Percentiles rank a stretch among this genome's conserved stretches.
Conservation (phyloP, 2,113 vertebrate species). For the Corynorhinus townsendii region DNA sequence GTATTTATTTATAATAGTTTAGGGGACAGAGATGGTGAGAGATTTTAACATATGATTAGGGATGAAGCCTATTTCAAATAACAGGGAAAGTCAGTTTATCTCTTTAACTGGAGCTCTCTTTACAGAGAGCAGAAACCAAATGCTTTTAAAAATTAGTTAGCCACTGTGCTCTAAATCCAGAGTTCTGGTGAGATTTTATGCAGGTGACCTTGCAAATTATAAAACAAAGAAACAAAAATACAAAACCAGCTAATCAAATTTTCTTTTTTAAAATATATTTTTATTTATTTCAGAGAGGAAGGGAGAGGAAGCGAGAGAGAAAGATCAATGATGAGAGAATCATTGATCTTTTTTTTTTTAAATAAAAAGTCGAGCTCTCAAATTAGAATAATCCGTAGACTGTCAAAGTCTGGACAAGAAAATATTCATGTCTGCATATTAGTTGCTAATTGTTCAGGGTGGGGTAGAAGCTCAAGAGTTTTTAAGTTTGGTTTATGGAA, state of each 20-base stretch:
- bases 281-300: too few relatives aligned
- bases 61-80: background rate
- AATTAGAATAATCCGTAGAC: background rate
- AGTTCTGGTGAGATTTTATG: constrained; percentile 11
- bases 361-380: background rate
- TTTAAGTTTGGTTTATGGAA: constrained; percentile 1
- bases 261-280: background rate
- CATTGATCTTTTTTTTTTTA: too few relatives aligned
- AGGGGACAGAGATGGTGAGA: background rate
- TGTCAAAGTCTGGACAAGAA: background rate
- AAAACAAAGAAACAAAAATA: background rate
- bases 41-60: background rate
- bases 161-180: background rate
- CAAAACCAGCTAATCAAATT: background rate
- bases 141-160: constrained; percentile 32
- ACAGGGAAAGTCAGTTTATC: background rate
- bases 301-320: too few relatives aligned
- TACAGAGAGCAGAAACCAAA: background rate
- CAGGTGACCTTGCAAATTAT: background rate
- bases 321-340: too few relatives aligned
- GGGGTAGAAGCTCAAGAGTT: background rate
- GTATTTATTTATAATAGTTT: background rate
- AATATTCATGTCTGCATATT: background rate
- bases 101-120: background rate
- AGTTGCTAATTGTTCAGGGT: background rate